Evolutionary conservation across 2,888 invertebrate genomes (phyloP), one percentile per base, ranked within the genome.

Genomic region (Apocheima hispidaria): DNA sequence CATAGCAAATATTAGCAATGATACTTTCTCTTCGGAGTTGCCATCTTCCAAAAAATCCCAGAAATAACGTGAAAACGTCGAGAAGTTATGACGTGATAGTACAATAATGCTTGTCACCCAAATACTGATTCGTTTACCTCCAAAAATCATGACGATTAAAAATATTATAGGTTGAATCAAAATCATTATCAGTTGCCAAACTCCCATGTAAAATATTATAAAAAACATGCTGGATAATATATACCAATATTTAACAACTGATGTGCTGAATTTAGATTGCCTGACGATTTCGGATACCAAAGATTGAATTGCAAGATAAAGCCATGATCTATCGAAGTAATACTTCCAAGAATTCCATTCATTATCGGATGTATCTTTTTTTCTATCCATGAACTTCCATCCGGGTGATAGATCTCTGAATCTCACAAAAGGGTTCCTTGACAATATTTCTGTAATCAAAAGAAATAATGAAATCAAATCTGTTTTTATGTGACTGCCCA

Each of bases 321-420:
- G 92, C 77, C 93, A 88, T 49, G 94, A 82, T 64, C 82, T 84
- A 40, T 84, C 78, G 50, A 95, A 79, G 55, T 94, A 92, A 66
- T 87, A 93, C 72, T 94, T 93, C 93, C 95, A 95, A 56, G 93
- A 90, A 74, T 85, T 93, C 96, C 96, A 96, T 88, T 96, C 96
- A 75, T 93, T 88, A 85, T 96, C 96, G 16, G 96, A 94, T 21
- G 88, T 84, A 87, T 96, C 96, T 86, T 94, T 94, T 65, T 92
- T 92, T 71, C 93, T 88, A 21, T 87, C 82, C 46, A 95, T 69
- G 71, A 94, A 84, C 10, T 75, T 72, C 95, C 95, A 95, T 30
- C 95, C 95, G 51, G 88, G 83, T 68, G 81, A 82, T 71, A 95
- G 94, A 77, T 95, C 95, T 63, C 72, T 75, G 75, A 66, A 59